Conservation (phyloP, 2,888 invertebrate genomes). For the Seira sanloemensis region DNA sequence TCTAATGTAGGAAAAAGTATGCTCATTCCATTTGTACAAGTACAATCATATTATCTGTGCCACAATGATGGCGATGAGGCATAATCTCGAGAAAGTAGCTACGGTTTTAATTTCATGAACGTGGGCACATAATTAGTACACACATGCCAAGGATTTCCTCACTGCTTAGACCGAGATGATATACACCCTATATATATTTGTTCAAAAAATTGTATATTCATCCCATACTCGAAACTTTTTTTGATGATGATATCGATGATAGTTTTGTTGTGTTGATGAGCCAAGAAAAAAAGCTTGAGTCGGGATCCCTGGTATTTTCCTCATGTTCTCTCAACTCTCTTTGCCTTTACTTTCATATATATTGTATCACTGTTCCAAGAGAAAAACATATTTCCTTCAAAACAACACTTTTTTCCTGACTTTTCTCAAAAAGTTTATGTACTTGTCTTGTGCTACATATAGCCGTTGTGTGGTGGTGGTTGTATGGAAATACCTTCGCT, state of each 20-base stretch:
- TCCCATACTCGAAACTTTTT: background rate
- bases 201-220: too few species aligned
- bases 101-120: too few species aligned
- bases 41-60: too few species aligned
- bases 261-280: constrained; percentile 49
- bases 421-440: background rate
- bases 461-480: background rate
- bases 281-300: constrained; percentile 32
- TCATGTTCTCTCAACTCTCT: background rate
- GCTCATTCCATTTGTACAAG: too few species aligned
- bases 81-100: too few species aligned
- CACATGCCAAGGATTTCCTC: too few species aligned
- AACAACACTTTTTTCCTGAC: background rate
- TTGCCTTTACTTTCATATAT: background rate
- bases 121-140: too few species aligned
- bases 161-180: too few species aligned
- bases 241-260: constrained; percentile 11
- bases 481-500: background rate
- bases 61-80: too few species aligned
- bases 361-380: background rate
- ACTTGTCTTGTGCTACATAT: background rate
- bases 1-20: too few species aligned
- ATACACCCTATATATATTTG: too few species aligned
- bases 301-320: constrained; percentile 10
- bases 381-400: constrained; percentile 7